Evolutionary conservation across 2,888 invertebrate genomes (phyloP).

Genomic region (Microctonus aethiopoides): DNA sequence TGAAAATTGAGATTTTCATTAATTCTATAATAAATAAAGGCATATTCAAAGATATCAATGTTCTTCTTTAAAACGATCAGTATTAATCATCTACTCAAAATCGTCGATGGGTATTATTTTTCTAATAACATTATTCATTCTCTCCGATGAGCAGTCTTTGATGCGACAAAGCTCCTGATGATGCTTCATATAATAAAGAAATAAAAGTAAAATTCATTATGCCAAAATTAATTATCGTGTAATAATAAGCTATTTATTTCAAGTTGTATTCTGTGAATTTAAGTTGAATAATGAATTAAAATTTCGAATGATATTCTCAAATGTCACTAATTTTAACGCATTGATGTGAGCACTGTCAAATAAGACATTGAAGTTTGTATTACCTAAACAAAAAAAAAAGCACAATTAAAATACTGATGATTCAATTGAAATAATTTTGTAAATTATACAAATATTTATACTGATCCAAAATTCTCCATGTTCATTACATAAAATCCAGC

Average conservation of each 20-base stretch:
- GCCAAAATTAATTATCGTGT: too few relatives aligned
- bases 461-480: conserved; percentile 2
- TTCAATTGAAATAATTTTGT: neutral
- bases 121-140: too few relatives aligned
- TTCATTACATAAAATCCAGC: conserved; percentile 28
- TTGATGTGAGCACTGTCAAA: conserved; percentile 24
- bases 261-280: neutral
- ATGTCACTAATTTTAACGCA: neutral
- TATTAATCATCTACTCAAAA: too few relatives aligned
- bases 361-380: conserved; percentile 24
- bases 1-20: too few relatives aligned
- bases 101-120: too few relatives aligned
- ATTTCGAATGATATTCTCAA: neutral
- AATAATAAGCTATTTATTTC: neutral
- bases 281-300: neutral
- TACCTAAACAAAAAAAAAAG: neutral
- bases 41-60: too few relatives aligned
- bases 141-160: too few relatives aligned
- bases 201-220: too few relatives aligned
- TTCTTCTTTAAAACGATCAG: too few relatives aligned
- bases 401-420: neutral
- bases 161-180: too few relatives aligned
- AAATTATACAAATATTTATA: neutral
- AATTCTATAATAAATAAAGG: too few relatives aligned
- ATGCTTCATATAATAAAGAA: too few relatives aligned